A percentile compares a stretch with the other conserved stretches of the same genome.
phyloP scores from a whole-genome alignment of 2,113 vertebrate species.

The Anhinga anhinga region DNA sequence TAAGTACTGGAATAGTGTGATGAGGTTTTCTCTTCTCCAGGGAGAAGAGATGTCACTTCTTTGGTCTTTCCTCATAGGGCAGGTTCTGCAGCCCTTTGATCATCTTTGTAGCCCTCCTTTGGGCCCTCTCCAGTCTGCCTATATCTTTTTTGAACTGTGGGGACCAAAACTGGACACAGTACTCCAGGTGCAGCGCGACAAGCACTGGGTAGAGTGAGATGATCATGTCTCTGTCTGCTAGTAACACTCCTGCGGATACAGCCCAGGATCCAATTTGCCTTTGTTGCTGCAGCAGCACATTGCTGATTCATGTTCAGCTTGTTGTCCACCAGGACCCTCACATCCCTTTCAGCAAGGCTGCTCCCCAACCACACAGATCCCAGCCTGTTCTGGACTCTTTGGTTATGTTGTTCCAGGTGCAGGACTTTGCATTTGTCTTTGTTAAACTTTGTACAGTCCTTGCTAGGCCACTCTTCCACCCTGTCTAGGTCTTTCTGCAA shows the following conservation, averaged over 20 bases:
- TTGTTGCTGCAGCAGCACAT: background rate
- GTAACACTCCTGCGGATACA: background rate
- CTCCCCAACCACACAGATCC: background rate
- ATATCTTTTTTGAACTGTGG: background rate
- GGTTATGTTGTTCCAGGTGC: background rate
- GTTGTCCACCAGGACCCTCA: background rate
- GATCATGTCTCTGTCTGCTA: too few species aligned
- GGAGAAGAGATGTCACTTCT: background rate
- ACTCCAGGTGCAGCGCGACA: background rate
- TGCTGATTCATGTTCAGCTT: background rate
- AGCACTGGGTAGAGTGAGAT: background rate
- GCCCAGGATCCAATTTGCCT: background rate
- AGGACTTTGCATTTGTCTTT: background rate
- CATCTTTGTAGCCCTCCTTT: background rate
- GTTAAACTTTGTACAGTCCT: too few species aligned
- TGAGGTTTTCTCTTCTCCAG: background rate
- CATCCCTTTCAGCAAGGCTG: background rate
- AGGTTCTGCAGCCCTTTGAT: background rate
- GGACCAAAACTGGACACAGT: too few species aligned
- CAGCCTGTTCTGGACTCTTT: too few species aligned
- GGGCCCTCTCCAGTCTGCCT: background rate
- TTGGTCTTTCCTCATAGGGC: background rate
- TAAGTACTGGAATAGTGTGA: background rate
- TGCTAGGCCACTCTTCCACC: background rate
- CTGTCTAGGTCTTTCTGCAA: background rate